Conservation (phyloP, 2,888 invertebrate genomes). For the Philhelius pedissequus region DNA sequence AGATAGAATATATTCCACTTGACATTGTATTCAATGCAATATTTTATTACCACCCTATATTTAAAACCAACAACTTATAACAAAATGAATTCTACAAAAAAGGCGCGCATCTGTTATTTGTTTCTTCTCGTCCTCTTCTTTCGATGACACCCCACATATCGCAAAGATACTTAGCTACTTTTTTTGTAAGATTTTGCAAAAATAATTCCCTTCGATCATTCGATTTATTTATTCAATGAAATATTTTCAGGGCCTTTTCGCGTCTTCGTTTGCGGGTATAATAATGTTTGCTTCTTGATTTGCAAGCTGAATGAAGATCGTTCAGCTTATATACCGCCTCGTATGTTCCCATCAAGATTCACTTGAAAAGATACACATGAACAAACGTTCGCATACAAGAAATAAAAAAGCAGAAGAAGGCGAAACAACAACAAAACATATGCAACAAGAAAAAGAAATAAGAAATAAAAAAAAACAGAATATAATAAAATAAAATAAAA, state of each 20-base stretch:
- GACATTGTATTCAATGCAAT: not conserved
- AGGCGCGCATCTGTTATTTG: conserved; percentile 4
- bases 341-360: not conserved
- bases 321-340: not conserved
- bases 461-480: not conserved
- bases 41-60: not conserved
- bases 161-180: not conserved
- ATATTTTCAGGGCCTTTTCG: conserved; percentile 7
- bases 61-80: not conserved
- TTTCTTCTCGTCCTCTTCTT: not conserved
- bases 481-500: conserved; percentile 1
- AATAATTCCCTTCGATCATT: conserved; percentile 29
- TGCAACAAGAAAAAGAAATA: not conserved
- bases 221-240: conserved; percentile 58
- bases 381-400: not conserved
- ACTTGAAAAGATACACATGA: not conserved
- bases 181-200: not conserved
- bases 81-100: not conserved
- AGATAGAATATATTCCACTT: no score
- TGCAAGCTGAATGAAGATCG: conserved; percentile 55
- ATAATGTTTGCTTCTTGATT: conserved; percentile 3
- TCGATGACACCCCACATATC: not conserved
- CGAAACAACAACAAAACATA: not conserved
- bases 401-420: not conserved
- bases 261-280: not conserved